Evolutionary conservation across 1,140 invertebrate genomes (phyloP).

Genomic region (Prorops nasuta): DNA sequence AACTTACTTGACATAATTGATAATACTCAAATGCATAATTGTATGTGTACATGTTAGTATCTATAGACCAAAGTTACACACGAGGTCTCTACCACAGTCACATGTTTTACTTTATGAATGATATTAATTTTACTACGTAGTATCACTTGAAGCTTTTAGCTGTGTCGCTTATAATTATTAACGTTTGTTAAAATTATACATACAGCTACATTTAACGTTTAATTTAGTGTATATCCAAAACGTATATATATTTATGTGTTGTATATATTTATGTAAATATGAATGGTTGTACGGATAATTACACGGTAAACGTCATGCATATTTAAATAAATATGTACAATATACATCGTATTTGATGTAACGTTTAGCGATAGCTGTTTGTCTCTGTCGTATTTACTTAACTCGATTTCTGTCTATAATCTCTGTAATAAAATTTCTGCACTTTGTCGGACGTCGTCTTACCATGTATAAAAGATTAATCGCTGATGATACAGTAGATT

Average conservation of each 20-base stretch:
- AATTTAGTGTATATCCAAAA: constrained; percentile 34
- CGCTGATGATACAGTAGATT: no score
- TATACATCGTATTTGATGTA: neutral
- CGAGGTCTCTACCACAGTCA: no score
- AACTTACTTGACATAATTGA: no score
- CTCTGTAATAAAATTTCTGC: constrained; percentile 15
- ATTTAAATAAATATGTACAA: no score
- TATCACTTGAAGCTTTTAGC: constrained; percentile 46
- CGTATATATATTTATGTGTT: constrained; percentile 30
- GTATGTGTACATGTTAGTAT: constrained; percentile 7
- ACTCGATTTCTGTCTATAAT: constrained; percentile 2
- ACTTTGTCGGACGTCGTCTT: constrained; percentile 32
- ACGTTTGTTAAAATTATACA: constrained; percentile 31
- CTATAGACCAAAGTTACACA: no score
- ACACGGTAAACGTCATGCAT: no score
- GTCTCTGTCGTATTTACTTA: constrained; percentile 26
- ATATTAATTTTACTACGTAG: no score
- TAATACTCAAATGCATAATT: no score
- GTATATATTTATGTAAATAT: no score
- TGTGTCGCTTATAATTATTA: constrained; percentile 51
- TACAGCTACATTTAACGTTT: constrained; percentile 1
- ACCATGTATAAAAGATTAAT: constrained; percentile 21
- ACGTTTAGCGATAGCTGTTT: constrained; percentile 51
- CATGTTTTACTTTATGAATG: no score
- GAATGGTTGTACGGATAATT: no score